Percentiles rank a stretch among this genome's conserved stretches.
Evolutionary conservation across 2,113 vertebrate genomes (phyloP).

Genomic region (Himantopus leucocephalus): DNA sequence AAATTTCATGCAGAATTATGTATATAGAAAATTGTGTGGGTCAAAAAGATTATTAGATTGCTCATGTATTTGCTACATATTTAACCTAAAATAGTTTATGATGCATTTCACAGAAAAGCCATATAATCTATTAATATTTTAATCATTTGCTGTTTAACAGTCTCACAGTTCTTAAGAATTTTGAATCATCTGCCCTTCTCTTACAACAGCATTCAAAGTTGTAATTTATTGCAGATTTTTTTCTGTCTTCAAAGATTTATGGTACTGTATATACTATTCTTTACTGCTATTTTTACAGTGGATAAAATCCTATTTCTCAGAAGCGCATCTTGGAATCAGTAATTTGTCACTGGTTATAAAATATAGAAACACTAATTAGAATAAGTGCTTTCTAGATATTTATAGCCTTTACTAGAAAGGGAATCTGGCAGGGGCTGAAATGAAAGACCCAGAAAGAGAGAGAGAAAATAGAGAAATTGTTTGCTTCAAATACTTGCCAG

Average conservation of each 20-base stretch:
- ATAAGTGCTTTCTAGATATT: conserved; percentile 41
- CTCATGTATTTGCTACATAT: background rate
- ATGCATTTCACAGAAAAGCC: background rate
- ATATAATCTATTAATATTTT: background rate
- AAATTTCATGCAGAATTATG: background rate
- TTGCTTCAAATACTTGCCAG: background rate
- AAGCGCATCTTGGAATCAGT: background rate
- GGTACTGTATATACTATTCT: background rate
- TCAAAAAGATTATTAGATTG: background rate
- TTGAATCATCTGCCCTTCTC: background rate
- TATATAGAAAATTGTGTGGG: background rate
- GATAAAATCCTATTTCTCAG: background rate
- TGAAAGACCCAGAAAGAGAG: background rate
- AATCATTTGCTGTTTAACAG: background rate
- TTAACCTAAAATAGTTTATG: background rate
- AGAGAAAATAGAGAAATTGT: background rate
- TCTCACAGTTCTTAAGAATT: background rate
- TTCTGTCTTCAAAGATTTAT: background rate
- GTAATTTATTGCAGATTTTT: background rate
- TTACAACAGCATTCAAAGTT: background rate
- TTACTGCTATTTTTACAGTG: background rate
- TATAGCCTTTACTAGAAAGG: conserved; percentile 44
- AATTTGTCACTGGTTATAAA: conserved; percentile 9
- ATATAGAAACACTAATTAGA: conserved; percentile 13
- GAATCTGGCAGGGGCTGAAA: background rate